These are phyloP conservation scores for Phyllostomus discolor DNA, from an alignment of 2,113 vertebrate genomes.

Conservation along the genomic window DNA sequence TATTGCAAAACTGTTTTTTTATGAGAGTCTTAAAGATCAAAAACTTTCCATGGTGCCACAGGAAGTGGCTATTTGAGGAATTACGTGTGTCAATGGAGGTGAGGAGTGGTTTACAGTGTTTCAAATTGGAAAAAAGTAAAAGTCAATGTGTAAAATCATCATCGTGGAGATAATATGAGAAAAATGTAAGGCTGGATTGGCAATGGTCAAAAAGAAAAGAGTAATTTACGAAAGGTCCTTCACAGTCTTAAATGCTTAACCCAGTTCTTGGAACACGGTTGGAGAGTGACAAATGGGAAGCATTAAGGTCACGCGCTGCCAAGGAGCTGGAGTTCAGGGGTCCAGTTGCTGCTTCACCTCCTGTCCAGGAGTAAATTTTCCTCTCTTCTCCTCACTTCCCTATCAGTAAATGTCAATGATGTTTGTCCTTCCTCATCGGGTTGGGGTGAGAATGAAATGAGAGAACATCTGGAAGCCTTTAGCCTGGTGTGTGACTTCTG, in stretches of 20 bases:
- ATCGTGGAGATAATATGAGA: accelerated
- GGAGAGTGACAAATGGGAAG: neutral
- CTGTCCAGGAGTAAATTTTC: neutral
- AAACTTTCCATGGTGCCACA: neutral
- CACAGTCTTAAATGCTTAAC: neutral
- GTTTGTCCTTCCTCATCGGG: neutral
- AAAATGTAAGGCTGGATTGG: neutral
- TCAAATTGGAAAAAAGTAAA: neutral
- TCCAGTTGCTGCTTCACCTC: neutral
- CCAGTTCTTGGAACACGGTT: neutral
- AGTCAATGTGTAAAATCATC: neutral
- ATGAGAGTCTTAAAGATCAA: neutral
- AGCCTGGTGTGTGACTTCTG: neutral
- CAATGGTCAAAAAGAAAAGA: neutral
- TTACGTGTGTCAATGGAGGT: neutral
- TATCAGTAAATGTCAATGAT: neutral
- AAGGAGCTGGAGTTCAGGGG: neutral
- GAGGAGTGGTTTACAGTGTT: neutral
- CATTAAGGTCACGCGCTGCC: neutral
- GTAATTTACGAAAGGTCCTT: neutral
- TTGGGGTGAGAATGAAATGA: too few relatives aligned
- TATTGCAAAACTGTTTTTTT: neutral
- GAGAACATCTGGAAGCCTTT: neutral
- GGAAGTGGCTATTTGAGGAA: neutral
- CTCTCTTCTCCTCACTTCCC: neutral